Conservation (phyloP, 1,140 invertebrate genomes). For the Paramacrobiotus metropolitanus region DNA sequence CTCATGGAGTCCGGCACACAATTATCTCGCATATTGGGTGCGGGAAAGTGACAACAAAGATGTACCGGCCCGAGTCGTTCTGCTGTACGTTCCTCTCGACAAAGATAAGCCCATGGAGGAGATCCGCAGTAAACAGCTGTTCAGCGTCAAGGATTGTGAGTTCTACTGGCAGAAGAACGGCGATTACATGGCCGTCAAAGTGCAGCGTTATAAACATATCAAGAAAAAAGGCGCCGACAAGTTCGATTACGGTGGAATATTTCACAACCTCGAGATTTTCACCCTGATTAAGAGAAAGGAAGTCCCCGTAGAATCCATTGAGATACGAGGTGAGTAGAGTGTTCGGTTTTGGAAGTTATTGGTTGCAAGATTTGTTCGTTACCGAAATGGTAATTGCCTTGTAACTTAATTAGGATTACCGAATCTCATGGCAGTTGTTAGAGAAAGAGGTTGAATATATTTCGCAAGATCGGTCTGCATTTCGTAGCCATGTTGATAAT, state of each 20-base stretch:
- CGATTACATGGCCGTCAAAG: slow-evolving; percentile 90
- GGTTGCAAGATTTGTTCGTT: no score
- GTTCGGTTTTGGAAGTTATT: slow-evolving; percentile 11
- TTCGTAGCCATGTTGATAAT: no score
- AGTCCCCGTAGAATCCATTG: slow-evolving; percentile 87
- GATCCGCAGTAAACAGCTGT: slow-evolving; percentile 83
- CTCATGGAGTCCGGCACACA: slow-evolving; percentile 90
- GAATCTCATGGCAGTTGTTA: not conserved
- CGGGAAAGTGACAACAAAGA: slow-evolving; percentile 57
- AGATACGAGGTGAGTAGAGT: slow-evolving; percentile 43
- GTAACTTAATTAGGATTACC: not conserved
- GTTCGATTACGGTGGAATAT: slow-evolving; percentile 80
- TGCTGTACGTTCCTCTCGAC: slow-evolving; percentile 29
- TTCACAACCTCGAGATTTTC: slow-evolving; percentile 97
- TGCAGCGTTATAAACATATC: slow-evolving; percentile 84
- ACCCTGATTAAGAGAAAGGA: slow-evolving; percentile 50
- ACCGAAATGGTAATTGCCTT: no score
- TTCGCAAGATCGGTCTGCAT: no score
- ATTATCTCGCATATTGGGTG: slow-evolving; percentile 92
- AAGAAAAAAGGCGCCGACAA: slow-evolving; percentile 56
- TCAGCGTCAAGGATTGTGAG: slow-evolving; percentile 91
- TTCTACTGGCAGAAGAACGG: slow-evolving; percentile 98
- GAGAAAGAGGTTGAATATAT: not conserved
- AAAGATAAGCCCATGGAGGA: slow-evolving; percentile 56
- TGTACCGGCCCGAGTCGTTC: slow-evolving; percentile 31